Percentiles rank a stretch among this genome's conserved stretches.
Conservation (phyloP, 2,888 invertebrate genomes). For the Nephrotoma guestfalica region DNA sequence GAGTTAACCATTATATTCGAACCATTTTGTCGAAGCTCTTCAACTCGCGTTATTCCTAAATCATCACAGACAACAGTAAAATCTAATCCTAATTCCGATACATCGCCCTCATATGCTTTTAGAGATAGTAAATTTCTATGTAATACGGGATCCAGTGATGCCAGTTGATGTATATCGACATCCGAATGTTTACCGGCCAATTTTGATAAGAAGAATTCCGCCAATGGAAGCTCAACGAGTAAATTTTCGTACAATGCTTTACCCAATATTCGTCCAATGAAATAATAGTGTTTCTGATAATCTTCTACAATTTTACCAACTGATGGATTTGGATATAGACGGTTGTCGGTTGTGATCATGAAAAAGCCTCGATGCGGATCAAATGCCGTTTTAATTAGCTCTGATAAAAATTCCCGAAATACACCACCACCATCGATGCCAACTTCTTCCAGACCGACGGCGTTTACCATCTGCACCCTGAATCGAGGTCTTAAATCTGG, state of each 20-base stretch:
- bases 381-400: conserved; percentile 86
- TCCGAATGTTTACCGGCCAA: conserved; percentile 58
- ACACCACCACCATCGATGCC: conserved; percentile 97
- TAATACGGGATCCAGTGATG: conserved; percentile 74
- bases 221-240: conserved; percentile 85
- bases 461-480: conserved; percentile 80
- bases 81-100: conserved; percentile 77
- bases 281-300: conserved; percentile 81
- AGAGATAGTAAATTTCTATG: conserved; percentile 82
- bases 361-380: conserved; percentile 95
- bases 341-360: conserved; percentile 72
- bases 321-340: conserved; percentile 91
- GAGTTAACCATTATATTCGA: conserved; percentile 80
- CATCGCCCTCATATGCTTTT: conserved; percentile 72
- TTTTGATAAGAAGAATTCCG: conserved; percentile 89
- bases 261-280: conserved; percentile 85
- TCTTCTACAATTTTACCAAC: conserved; percentile 75
- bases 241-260: conserved; percentile 94
- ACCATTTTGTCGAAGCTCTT: conserved; percentile 85
- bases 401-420: conserved; percentile 88
- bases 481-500: conserved; percentile 74
- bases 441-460: conserved; percentile 82
- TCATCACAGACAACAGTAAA: conserved; percentile 86
- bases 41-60: conserved; percentile 70
- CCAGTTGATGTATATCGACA: conserved; percentile 79